Base-by-base conservation (phyloP, 2,113 vertebrate genomes). In the Peromyscus polionotus region DNA sequence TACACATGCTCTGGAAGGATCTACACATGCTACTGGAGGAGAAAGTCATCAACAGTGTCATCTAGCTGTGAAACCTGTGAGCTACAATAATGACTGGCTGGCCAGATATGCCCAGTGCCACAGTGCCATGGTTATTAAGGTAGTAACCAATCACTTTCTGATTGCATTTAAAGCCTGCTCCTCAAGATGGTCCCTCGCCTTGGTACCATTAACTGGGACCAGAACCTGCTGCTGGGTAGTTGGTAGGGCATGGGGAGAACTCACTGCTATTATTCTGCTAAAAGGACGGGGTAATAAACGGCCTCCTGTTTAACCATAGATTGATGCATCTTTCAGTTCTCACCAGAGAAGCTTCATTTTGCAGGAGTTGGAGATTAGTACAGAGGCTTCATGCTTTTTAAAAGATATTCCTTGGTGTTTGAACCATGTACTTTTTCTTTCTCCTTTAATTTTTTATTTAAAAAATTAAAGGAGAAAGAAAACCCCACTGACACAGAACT, bases 371-470 rank as follows among this genome's bases (percentile, higher is more conserved):
- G 19, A 39, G 80, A 16, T 83, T 39, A 61, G 26, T 39, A 61
- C 24, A 83, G 57, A 61, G 36, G 48, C 31, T 48, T 79, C n/a
- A 16, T 91, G n/a, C 2, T 24, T 81, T 88, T 91, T 48, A 48
- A 65, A 94, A 81, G 39, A 63, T 77, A 31, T 10, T 70, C 93
- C 93, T 94, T 92, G n/a, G 4, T 80, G 36, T 67, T 93, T 76
- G 87, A 95, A 85, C 61, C 51, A 80, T 33, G 19, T 59, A 88
- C 83, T 57, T 36, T 14, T 77, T n/a, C n/a, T n/a, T n/a, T n/a
- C n/a, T n/a, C n/a, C n/a, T n/a, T n/a, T n/a, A n/a, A 28, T 75
- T 95, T 96, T 48, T 96, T 85, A 67, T 72, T 96, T 5, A 87
- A 93, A 92, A 48, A 81, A 79, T 17, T 39, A 75, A 86, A 51